phyloP scores from a whole-genome alignment of 2,797 vertebrate species.

The Xiphophorus birchmanni region DNA sequence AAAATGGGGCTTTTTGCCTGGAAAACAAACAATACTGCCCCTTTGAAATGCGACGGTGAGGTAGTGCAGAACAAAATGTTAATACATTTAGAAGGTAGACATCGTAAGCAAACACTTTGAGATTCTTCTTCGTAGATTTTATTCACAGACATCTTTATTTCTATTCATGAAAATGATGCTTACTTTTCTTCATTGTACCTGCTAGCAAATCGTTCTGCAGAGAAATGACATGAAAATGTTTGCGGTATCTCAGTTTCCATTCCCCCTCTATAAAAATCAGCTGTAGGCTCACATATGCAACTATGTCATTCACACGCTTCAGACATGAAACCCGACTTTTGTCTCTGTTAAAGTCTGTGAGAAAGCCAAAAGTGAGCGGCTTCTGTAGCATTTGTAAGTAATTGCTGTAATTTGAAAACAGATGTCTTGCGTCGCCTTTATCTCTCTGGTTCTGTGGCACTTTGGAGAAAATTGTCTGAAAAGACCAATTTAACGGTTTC shows the following conservation, averaged over 20 bases:
- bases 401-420: not conserved
- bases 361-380: not conserved
- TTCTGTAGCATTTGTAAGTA: not conserved
- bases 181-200: not conserved
- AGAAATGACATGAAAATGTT: not conserved
- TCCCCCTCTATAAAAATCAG: not conserved
- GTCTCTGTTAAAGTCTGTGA: not conserved
- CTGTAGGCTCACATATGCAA: not conserved
- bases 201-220: constrained; percentile 3
- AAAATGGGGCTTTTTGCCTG: no score
- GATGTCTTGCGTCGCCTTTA: not conserved
- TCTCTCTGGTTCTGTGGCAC: not conserved
- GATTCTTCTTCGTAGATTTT: no score
- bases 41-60: no score
- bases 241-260: not conserved
- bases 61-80: no score
- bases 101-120: no score
- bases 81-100: no score
- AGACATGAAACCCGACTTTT: not conserved
- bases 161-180: not conserved
- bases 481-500: not conserved
- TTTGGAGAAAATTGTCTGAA: not conserved
- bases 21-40: no score
- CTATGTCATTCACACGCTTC: not conserved
- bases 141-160: no score